Evolutionary conservation across 92 coral and sea anemone species (phyloP).

Genomic region (Porites lobata): DNA sequence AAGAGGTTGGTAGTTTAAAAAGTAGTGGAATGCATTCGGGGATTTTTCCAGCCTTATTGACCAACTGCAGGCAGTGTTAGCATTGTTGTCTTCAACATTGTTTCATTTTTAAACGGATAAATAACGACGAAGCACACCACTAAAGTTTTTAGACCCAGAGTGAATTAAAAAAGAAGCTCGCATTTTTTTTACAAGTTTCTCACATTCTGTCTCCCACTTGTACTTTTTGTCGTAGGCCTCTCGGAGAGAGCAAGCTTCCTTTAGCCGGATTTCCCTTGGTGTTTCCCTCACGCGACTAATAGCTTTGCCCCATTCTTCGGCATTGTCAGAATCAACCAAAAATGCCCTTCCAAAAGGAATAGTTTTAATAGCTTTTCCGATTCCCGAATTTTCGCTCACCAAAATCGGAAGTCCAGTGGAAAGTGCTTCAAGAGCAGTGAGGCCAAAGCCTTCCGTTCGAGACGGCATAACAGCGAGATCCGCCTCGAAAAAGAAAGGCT

Average conservation of each 20-base stretch:
- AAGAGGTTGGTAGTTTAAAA: no score
- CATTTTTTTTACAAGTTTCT: not conserved
- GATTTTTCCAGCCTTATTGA: no score
- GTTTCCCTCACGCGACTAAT: not conserved
- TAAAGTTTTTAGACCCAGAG: not conserved
- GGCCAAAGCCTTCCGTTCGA: slow-evolving; percentile 6
- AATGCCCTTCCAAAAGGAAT: not conserved
- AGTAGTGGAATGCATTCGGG: no score
- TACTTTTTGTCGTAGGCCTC: not conserved
- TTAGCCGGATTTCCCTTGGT: not conserved
- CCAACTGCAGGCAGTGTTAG: no score
- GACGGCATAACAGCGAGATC: slow-evolving; percentile 22
- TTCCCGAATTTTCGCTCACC: not conserved
- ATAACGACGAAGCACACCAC: no score
- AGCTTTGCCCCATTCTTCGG: not conserved
- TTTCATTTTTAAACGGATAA: no score
- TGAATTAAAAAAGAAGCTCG: not conserved
- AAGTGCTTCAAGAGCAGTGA: not conserved
- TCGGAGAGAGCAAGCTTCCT: not conserved
- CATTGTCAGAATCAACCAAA: not conserved
- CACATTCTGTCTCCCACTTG: not conserved
- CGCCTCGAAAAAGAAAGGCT: not conserved
- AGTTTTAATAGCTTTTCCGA: not conserved
- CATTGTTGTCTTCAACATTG: no score
- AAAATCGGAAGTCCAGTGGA: slow-evolving; percentile 6